Conservation (phyloP, 2,797 vertebrate genomes). For the Aratinga solstitialis region DNA sequence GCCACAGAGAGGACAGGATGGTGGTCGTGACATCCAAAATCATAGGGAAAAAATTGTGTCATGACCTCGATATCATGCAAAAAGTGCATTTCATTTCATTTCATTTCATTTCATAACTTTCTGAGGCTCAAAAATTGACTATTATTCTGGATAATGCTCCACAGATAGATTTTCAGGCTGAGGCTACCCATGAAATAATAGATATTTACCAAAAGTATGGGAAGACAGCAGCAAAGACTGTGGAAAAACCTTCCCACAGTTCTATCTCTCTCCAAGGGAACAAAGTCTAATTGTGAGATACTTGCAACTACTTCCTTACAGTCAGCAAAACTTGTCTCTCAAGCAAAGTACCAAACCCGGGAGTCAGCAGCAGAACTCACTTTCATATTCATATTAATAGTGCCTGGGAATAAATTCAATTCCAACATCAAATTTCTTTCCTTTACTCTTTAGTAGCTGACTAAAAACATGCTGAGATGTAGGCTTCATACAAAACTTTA, state of each 20-base stretch:
- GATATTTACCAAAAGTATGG: background rate
- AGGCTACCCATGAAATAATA: background rate
- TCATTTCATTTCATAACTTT: background rate
- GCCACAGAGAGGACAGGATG: background rate
- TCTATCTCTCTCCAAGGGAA: background rate
- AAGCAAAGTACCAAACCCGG: background rate
- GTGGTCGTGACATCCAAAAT: background rate
- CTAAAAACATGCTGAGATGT: constrained; percentile 56
- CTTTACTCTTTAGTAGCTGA: constrained; percentile 46
- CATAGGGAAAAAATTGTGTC: background rate
- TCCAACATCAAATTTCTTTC: constrained; percentile 55
- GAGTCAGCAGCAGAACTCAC: background rate
- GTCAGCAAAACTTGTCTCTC: background rate
- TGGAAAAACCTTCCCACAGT: background rate
- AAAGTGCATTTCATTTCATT: background rate
- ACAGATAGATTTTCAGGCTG: background rate
- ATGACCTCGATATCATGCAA: background rate
- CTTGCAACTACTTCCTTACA: background rate
- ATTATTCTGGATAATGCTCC: background rate
- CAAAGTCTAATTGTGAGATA: background rate
- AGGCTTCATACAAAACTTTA: constrained; percentile 58
- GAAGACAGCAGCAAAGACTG: background rate
- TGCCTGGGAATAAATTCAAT: constrained; percentile 39
- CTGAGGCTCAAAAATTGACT: fast-evolving
- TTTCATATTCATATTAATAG: constrained; percentile 53